A percentile compares a stretch with the other conserved stretches of the same genome.
Evolutionary conservation across 1,140 invertebrate genomes (phyloP).

Genomic region (Stegodyphus dumicola): DNA sequence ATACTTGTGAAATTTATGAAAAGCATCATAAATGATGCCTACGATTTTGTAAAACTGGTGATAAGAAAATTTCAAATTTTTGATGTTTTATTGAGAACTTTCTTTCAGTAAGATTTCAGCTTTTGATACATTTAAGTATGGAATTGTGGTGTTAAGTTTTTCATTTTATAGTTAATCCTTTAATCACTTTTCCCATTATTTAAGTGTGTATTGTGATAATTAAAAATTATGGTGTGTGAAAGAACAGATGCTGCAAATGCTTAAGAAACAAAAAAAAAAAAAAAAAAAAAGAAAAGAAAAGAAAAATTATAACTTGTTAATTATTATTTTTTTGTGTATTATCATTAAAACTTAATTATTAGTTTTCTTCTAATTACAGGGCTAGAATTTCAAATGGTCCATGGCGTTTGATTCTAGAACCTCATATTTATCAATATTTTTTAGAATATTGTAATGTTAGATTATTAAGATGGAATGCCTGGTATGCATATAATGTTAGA

Average conservation of each 20-base stretch:
- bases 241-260: too few relatives aligned
- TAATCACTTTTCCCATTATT: too few relatives aligned
- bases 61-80: too few relatives aligned
- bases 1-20: too few relatives aligned
- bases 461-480: constrained; percentile 81
- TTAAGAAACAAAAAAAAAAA: too few relatives aligned
- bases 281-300: too few relatives aligned
- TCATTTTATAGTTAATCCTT: not conserved
- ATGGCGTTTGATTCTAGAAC: constrained; percentile 76
- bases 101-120: not conserved
- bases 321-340: not conserved
- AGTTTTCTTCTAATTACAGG: not conserved
- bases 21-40: too few relatives aligned
- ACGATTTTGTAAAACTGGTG: too few relatives aligned
- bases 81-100: not conserved
- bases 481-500: constrained; percentile 79
- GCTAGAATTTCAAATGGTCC: constrained; percentile 19
- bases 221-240: too few relatives aligned
- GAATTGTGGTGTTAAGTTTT: not conserved
- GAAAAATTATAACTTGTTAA: not conserved
- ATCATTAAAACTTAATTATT: not conserved
- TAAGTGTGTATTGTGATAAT: too few relatives aligned
- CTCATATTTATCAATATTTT: constrained; percentile 77
- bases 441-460: constrained; percentile 86
- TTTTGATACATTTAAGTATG: too few relatives aligned